Base-by-base conservation (phyloP, 1,140 invertebrate species). In the Coptotermes formosanus region DNA sequence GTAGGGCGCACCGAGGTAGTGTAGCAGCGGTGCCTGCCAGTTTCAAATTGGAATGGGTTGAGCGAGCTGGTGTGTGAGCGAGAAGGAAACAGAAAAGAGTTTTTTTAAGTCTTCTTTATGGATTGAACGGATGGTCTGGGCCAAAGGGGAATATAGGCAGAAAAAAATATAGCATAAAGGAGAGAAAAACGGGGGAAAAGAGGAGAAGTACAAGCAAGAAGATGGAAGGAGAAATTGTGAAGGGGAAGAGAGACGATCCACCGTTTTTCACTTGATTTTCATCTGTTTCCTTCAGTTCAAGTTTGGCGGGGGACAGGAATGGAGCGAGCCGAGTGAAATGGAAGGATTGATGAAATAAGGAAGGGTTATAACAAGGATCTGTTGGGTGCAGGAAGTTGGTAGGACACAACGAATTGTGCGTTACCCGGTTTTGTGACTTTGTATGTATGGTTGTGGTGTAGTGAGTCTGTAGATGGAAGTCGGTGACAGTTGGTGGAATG, bases 211-310 rank as follows among this genome's bases (percentile, higher is more conserved):
- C 8, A 84, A 25, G 45, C 44, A 84, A 52, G 83, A 84, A 84
- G 83, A 32, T 45, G 83, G 44, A 84, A 84, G 83, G 83, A 52
- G 52, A 30, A 84, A 84, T 84, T 7, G 83, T n/a, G 52, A 84
- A 43, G 83, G 52, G 52, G 83, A 52, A 52, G 83, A 52, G 30
- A 59, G 83, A 84, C 83, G 45, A 84, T 48, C 52, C 83, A 48
- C 83, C 83, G 83, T 84, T 84, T 84, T 84, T 84, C 83, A 84
- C 83, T 84, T 59, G 83, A 84, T 84, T 84, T 84, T 84, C 83
- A 52, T 84, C 44, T 84, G 45, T 45, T 52, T 84, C 44, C 82
- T 82, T 84, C 83, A 84, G 83, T 84, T 84, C 83, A 84, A 84
- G 83, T 84, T 84, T 84, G 83, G 83, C 83, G 83, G 44, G 83